Percentiles rank a stretch among this genome's conserved stretches.
phyloP scores from a whole-genome alignment of 2,888 invertebrate genomes.

The Zygaena filipendulae region DNA sequence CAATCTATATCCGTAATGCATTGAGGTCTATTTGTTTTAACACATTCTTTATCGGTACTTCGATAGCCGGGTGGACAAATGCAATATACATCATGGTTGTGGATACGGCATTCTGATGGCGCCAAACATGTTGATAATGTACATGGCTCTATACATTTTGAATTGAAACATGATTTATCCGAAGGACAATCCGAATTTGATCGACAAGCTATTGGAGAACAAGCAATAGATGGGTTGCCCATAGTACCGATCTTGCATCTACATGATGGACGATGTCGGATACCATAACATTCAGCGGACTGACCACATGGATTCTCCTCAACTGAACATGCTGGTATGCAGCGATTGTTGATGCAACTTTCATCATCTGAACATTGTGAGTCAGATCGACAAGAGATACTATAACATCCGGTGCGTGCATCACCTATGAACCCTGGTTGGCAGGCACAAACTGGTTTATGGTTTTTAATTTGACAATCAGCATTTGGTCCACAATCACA shows the following conservation, averaged over 20 bases:
- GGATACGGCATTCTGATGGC: constrained; percentile 80
- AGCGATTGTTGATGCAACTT: constrained; percentile 84
- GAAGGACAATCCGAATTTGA: constrained; percentile 83
- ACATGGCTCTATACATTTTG: constrained; percentile 83
- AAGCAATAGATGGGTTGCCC: constrained; percentile 83
- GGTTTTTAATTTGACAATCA: constrained; percentile 84
- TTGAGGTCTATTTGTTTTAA: constrained; percentile 65
- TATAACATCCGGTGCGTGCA: constrained; percentile 82
- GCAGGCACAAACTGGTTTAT: constrained; percentile 90
- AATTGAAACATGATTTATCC: constrained; percentile 83
- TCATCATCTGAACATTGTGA: constrained; percentile 85
- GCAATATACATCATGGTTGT: constrained; percentile 82
- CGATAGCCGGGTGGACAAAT: constrained; percentile 83
- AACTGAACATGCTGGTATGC: constrained; percentile 81
- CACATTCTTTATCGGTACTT: constrained; percentile 72
- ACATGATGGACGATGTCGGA: constrained; percentile 84
- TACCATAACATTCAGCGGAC: constrained; percentile 82
- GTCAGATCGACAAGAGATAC: constrained; percentile 78
- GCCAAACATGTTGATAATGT: constrained; percentile 75
- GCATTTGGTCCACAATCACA: constrained; percentile 89
- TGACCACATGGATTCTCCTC: constrained; percentile 79
- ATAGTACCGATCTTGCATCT: constrained; percentile 84
- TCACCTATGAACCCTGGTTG: constrained; percentile 86
- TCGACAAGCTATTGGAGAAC: constrained; percentile 84
- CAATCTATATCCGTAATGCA: constrained; percentile 86